Base-by-base conservation (phyloP, 2,113 vertebrate genomes). In the cattle (Bos taurus) region DNA sequence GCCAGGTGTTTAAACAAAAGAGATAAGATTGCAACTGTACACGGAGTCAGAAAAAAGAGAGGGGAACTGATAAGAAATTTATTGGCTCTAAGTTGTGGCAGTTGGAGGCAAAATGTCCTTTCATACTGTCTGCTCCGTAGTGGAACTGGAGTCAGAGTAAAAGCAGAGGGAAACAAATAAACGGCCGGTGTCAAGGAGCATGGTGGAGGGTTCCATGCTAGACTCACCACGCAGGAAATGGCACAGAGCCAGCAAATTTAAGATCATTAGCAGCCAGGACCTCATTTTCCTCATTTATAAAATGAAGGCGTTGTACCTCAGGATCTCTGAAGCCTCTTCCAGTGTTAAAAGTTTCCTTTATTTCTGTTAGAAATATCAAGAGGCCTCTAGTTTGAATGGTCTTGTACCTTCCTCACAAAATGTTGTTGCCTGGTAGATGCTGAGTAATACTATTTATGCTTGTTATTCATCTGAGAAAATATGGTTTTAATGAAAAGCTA, bases 321-420 rank as follows among this genome's bases (percentile, higher is more conserved):
- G 33, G 19, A 15, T 60, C 21, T 48, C 16, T 48, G 48, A 92
- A 94, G 25, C 40, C 26, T 82, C 33, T 85, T 71, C 28, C 23
- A 56, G 17, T 13, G 30, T 28, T 60, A 52, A 60, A 92, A 67
- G 28, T 21, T 78, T 19, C 56, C 43, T 85, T 59, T 64, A 60
- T 83, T 94, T 93, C 71, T 78, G 21, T 67, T 85, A 97, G 90
- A 93, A 91, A 78, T 74, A 57, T 96, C 71, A 62, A 90, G 28
- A 43, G 59, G 7, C 48, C 28, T 82, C 52, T 74, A 90, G 36
- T 57, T 21, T 74, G 30, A 62, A 12, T 5, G 46, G 19, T 30
- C 57, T 89, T 96, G 12, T 50, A 50, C 17, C 86, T 91, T 16
- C 16, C 36, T 97, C 33, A 25, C 48, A 91, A 96, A 97, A 94